Conservation (phyloP, 1,140 invertebrate genomes). For the Cyclargus thomasi region DNA sequence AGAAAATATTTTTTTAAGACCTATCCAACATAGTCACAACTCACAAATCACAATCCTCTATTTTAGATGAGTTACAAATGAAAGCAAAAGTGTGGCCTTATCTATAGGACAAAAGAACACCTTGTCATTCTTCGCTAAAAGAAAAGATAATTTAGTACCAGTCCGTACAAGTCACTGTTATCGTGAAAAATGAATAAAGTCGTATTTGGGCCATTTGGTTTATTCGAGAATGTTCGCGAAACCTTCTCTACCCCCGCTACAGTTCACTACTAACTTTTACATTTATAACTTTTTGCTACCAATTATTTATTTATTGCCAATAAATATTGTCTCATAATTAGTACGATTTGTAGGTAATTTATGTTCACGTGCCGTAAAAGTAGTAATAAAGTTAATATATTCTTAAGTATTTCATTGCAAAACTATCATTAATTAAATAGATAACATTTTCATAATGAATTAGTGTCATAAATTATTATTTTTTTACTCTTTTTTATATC, state of each 20-base stretch:
- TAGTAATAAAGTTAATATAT: too few species aligned
- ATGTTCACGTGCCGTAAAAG: too few species aligned
- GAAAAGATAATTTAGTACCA: conserved; percentile 61
- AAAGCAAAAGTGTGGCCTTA: background rate
- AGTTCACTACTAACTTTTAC: background rate
- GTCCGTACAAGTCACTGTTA: conserved; percentile 62
- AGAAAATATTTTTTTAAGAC: too few species aligned
- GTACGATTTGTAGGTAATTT: too few species aligned
- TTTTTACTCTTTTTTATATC: too few species aligned
- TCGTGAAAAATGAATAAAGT: conserved; percentile 71
- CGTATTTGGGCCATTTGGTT: conserved; percentile 57
- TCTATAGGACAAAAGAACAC: conserved; percentile 24
- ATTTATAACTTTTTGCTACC: background rate
- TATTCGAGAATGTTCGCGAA: conserved; percentile 33
- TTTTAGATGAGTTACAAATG: background rate
- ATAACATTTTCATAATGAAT: too few species aligned
- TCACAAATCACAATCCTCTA: background rate
- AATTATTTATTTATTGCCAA: background rate
- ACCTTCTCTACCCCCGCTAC: background rate
- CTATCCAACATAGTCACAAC: too few species aligned
- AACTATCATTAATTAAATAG: too few species aligned
- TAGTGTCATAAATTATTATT: too few species aligned
- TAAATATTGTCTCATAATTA: too few species aligned
- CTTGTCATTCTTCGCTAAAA: conserved; percentile 38
- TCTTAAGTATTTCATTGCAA: too few species aligned